Evolutionary conservation across 1,140 invertebrate species (phyloP), one percentile per base, ranked within the genome.

Genomic region (Dinothrombium tinctorium): DNA sequence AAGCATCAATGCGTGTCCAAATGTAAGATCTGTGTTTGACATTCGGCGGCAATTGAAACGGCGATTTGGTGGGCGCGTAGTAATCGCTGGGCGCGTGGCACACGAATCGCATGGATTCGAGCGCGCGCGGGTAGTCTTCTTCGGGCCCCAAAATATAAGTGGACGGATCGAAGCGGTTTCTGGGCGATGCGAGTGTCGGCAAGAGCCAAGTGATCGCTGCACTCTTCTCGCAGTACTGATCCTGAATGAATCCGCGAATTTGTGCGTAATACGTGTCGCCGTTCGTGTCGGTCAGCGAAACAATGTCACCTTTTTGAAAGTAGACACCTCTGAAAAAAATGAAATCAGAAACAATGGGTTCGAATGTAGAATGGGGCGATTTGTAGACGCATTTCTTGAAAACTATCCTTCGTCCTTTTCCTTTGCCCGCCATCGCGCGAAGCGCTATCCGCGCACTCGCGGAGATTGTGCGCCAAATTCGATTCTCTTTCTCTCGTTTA

Each of bases 51-150:
- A n/a, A n/a, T n/a, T n/a, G n/a, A n/a, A 29, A 35, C 9, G 33
- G 33, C 14, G 12, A 9, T 11, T 35, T 19, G 6, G 12, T 71
- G 14, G 73, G 62, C 53, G 74, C 73, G 53, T 75, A 89, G 59
- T 87, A 89, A 56, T 87, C 81, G 7, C 78, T 82, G 2, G 82
- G 82, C 2, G 81, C 78, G 55, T 84, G 81, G 72, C 86, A 86
- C 9, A 87, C 71, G 64, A 87, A 89, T 53, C 84, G 74, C 69
- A 89, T 74, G 44, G 68, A 79, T 37, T 79, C 76, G 35, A 90
- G 61, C 59, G 77, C 80, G 4, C 82, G 62, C 1, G 81, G 78
- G 4, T 84, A 59, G 50, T 89, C 82, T 65, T 90, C 84, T 55
- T 86, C 81, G 23, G 80, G 81, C 7, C 83, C 82, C 49, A 86